Percentiles rank a stretch among this genome's conserved stretches.
Conservation (phyloP, 2,888 invertebrate genomes). For the Bhutanitis thaidina region DNA sequence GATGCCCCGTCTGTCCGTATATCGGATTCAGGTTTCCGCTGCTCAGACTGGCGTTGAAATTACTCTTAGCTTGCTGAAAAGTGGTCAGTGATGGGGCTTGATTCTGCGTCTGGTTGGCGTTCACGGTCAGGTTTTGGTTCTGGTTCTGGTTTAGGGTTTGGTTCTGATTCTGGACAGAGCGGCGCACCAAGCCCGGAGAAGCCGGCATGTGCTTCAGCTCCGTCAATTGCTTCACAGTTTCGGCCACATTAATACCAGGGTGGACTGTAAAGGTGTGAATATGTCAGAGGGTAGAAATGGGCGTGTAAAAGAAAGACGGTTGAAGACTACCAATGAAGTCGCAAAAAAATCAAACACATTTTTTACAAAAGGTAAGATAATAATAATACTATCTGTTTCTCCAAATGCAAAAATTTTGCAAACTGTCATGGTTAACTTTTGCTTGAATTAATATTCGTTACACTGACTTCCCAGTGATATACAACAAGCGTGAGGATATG, state of each 20-base stretch:
- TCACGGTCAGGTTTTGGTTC: conserved; percentile 20
- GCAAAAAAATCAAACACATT: too few species aligned
- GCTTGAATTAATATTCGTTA: too few species aligned
- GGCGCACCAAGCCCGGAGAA: conserved; percentile 87
- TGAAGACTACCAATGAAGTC: too few species aligned
- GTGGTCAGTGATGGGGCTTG: conserved; percentile 42
- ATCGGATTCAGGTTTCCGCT: conserved; percentile 70
- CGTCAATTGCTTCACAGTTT: conserved; percentile 91
- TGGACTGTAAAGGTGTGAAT: conserved; percentile 44
- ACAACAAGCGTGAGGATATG: too few species aligned
- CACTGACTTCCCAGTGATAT: too few species aligned
- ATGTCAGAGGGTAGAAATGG: too few species aligned
- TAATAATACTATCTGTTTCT: too few species aligned
- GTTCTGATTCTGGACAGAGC: conserved; percentile 59
- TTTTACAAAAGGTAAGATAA: too few species aligned
- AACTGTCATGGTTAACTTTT: too few species aligned
- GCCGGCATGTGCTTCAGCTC: conserved; percentile 93
- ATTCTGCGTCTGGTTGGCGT: conserved; percentile 27
- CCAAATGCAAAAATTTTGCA: too few species aligned
- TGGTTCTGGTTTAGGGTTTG: conserved; percentile 35
- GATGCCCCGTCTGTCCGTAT: conserved; percentile 68
- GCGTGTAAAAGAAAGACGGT: too few species aligned
- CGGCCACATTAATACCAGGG: conserved; percentile 85
- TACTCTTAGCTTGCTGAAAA: conserved; percentile 68
- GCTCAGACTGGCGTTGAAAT: conserved; percentile 57